Evolutionary conservation across 92 coral and sea anemone genomes (phyloP).

Genomic region (Epizoanthus scotinus): DNA sequence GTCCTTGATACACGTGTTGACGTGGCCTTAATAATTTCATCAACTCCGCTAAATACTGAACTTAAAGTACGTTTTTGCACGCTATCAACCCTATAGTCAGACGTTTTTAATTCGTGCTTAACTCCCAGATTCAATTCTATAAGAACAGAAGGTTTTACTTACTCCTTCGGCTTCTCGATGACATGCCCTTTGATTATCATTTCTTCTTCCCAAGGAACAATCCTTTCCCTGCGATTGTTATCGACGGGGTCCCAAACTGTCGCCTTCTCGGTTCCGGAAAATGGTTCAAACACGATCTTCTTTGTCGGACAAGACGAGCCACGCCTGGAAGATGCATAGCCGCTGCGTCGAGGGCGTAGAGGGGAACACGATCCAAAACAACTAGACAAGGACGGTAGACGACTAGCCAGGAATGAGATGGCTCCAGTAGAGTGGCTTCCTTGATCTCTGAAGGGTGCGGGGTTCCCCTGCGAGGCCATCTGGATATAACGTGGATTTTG

Average conservation of each 20-base stretch:
- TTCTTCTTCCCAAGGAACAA: background rate
- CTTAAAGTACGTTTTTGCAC: too few species aligned
- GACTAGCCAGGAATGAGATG: background rate
- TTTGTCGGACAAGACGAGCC: background rate
- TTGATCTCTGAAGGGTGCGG: background rate
- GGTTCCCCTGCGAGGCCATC: background rate
- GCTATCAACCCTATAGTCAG: too few species aligned
- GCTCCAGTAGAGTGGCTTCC: background rate
- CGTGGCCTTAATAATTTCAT: too few species aligned
- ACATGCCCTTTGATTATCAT: background rate
- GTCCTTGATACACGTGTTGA: too few species aligned
- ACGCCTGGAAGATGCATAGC: too few species aligned
- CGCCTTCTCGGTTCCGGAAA: background rate
- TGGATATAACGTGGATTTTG: background rate
- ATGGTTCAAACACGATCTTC: background rate
- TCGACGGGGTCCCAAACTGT: background rate
- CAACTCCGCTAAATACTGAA: too few species aligned
- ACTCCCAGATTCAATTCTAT: too few species aligned
- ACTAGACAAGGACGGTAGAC: background rate
- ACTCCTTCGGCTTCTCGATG: background rate
- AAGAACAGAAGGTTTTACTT: too few species aligned
- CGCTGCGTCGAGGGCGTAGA: background rate
- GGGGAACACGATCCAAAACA: background rate
- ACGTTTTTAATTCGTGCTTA: too few species aligned
- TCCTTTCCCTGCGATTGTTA: background rate